A percentile compares a stretch with the other conserved stretches of the same genome.
These are phyloP conservation scores for Periophthalmus modestus DNA, from an alignment of 2,113 vertebrate genomes.

Conservation along the genomic window DNA sequence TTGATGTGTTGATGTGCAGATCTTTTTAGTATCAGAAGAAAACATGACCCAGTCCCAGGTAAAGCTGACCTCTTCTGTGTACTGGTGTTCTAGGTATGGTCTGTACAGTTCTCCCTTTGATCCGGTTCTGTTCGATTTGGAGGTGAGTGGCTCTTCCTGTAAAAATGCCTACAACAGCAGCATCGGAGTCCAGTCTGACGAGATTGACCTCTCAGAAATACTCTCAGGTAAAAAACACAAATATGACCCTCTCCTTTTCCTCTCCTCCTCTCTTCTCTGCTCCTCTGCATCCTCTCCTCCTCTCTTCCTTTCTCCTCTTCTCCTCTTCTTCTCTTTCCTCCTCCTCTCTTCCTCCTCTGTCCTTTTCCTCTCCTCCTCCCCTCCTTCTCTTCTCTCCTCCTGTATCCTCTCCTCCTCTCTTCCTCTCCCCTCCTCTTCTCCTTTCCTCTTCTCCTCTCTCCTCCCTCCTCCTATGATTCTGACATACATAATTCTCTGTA, in stretches of 20 bases:
- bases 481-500: constrained; percentile 46
- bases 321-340: neutral
- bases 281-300: neutral
- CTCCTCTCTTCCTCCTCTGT: neutral
- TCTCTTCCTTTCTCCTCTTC: too few relatives aligned
- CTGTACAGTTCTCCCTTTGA: constrained; percentile 98
- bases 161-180: constrained; percentile 95
- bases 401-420: neutral
- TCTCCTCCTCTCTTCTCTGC: neutral
- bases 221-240: constrained; percentile 84
- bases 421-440: neutral
- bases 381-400: neutral
- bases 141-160: constrained; percentile 97
- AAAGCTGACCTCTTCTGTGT: too few relatives aligned
- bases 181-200: constrained; percentile 93
- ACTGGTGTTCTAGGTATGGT: constrained; percentile 83
- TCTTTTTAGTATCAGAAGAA: too few relatives aligned
- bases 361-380: too few relatives aligned
- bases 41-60: too few relatives aligned
- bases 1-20: too few relatives aligned
- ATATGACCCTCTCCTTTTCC: neutral
- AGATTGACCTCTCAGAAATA: constrained; percentile 98
- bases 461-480: neutral
- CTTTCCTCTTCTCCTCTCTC: neutral
- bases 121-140: constrained; percentile 97